phyloP scores from a whole-genome alignment of 2,888 invertebrate species.

The Anthophora plumipes region DNA sequence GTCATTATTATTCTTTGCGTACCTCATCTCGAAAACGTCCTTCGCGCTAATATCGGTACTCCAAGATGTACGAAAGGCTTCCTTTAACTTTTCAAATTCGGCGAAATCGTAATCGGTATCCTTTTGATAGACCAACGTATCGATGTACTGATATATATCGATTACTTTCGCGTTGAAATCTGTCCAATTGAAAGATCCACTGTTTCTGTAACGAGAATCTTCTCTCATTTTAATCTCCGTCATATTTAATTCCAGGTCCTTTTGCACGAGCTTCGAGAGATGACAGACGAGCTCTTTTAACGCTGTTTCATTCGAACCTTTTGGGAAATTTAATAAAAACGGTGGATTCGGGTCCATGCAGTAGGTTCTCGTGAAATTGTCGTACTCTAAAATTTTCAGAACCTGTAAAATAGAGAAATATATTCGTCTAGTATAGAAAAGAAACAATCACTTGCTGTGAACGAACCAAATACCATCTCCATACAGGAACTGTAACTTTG shows the following conservation, averaged over 20 bases:
- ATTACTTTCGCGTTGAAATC: slow-evolving; percentile 75
- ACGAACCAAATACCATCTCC: neutral
- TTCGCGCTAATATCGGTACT: slow-evolving; percentile 62
- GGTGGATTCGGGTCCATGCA: slow-evolving; percentile 70
- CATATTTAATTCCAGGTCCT: slow-evolving; percentile 71
- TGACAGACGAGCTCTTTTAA: slow-evolving; percentile 77
- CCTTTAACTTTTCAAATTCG: slow-evolving; percentile 62
- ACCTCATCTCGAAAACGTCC: slow-evolving; percentile 79
- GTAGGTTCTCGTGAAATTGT: slow-evolving; percentile 76
- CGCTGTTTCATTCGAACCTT: slow-evolving; percentile 74
- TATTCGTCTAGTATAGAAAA: neutral
- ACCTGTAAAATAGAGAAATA: slow-evolving; percentile 61
- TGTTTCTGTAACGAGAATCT: slow-evolving; percentile 38
- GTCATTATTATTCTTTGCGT: slow-evolving; percentile 31
- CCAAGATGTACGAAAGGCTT: slow-evolving; percentile 74
- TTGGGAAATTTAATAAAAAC: slow-evolving; percentile 76
- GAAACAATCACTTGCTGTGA: neutral
- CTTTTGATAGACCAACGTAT: slow-evolving; percentile 72
- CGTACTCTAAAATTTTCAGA: slow-evolving; percentile 76
- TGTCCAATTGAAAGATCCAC: slow-evolving; percentile 77
- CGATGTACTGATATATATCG: slow-evolving; percentile 77
- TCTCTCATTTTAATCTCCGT: slow-evolving; percentile 58
- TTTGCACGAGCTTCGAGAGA: slow-evolving; percentile 72
- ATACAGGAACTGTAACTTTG: no score
- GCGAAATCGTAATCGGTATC: slow-evolving; percentile 60